phyloP scores from a whole-genome alignment of 2,113 vertebrate species.

The Ochotona curzoniae region DNA sequence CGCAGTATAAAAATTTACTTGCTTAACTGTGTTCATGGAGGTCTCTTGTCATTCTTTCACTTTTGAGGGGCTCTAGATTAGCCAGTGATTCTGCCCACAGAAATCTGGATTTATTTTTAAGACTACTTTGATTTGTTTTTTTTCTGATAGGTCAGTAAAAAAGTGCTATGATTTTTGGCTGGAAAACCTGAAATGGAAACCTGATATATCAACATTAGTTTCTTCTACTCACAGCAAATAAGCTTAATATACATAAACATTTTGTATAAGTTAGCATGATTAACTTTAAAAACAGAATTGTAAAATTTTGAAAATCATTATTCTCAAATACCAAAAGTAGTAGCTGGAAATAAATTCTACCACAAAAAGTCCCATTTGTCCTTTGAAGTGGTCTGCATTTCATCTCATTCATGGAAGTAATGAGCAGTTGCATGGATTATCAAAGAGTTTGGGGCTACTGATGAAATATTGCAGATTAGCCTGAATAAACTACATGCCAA shows the following conservation, averaged over 20 bases:
- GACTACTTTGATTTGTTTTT: slow-evolving; percentile 24
- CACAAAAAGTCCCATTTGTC: not conserved
- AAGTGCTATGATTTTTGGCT: slow-evolving; percentile 21
- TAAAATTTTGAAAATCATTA: slow-evolving; percentile 34
- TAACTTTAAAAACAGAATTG: not conserved
- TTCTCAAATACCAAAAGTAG: slow-evolving; percentile 10
- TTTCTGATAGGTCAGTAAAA: slow-evolving; percentile 35
- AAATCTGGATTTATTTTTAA: slow-evolving; percentile 33
- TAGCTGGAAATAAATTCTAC: slow-evolving; percentile 3
- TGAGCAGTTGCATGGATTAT: not conserved
- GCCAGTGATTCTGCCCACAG: not conserved
- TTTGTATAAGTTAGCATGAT: not conserved
- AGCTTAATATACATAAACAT: not conserved
- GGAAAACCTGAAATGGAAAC: slow-evolving; percentile 50
- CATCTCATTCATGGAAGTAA: not conserved
- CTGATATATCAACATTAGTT: slow-evolving; percentile 50
- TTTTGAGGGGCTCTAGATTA: slow-evolving; percentile 40
- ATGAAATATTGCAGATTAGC: not conserved
- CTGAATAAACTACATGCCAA: not conserved
- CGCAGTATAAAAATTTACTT: slow-evolving; percentile 25
- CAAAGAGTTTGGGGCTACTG: not conserved
- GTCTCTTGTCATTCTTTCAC: not conserved
- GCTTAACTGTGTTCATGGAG: not conserved
- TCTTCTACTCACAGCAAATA: slow-evolving; percentile 29
- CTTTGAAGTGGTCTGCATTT: not conserved